Evolutionary conservation across 2,113 vertebrate species (phyloP).

Genomic region (Arvicanthis niloticus): DNA sequence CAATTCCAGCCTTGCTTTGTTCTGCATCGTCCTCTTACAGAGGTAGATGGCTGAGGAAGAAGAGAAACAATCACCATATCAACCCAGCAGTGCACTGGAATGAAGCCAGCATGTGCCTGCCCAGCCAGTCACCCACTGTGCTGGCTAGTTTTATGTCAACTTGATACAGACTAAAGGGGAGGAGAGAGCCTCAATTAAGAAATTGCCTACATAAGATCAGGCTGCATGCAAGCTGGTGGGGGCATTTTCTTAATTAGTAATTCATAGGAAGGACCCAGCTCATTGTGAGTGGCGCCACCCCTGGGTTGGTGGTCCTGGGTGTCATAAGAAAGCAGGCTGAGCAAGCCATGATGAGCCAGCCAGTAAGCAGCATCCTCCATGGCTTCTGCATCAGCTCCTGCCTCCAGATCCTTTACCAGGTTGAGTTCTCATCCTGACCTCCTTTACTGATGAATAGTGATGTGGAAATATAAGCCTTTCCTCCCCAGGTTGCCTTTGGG

Average conservation of each 20-base stretch:
- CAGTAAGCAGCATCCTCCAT: neutral
- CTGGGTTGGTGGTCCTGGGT: neutral
- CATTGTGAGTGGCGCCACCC: neutral
- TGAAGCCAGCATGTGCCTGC: neutral
- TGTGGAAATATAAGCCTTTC: neutral
- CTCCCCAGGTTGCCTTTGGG: neutral
- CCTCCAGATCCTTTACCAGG: neutral
- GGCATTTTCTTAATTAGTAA: neutral
- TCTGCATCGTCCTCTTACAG: constrained; percentile 99
- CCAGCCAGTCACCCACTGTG: accelerated
- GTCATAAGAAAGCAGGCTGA: neutral
- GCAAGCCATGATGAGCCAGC: neutral
- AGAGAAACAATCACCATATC: constrained; percentile 44
- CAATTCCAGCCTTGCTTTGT: constrained; percentile 96
- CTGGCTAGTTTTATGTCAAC: neutral
- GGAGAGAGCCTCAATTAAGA: neutral
- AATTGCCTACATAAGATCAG: neutral
- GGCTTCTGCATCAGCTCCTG: neutral
- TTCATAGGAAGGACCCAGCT: neutral
- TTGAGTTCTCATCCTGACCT: neutral
- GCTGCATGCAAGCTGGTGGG: neutral
- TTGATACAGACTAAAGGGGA: neutral
- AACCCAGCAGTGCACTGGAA: neutral
- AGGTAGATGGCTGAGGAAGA: constrained; percentile 95
- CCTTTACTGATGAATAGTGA: neutral